Base-by-base conservation (phyloP, 2,113 vertebrate genomes). In the Dipodomys spectabilis region DNA sequence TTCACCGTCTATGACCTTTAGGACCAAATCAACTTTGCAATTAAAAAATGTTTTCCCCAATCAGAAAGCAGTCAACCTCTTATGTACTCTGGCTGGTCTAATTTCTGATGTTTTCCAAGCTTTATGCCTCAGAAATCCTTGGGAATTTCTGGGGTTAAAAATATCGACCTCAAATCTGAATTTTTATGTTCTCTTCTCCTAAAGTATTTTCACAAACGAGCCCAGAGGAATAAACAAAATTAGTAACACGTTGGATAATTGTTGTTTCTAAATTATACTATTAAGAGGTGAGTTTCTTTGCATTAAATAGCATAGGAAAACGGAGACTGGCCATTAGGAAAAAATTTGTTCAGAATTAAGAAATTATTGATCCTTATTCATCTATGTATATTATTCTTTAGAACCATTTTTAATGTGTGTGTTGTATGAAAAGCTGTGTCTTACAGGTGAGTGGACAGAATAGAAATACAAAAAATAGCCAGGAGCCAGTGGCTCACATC, bases 1-100 rank as follows among this genome's bases (percentile, higher is more conserved):
- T 87, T 69, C 81, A 22, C 32, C 82, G 35, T 71, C 71, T n/a
- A 57, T 80, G 86, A 90, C 71, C 81, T 94, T 74, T 60, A 90
- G 60, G 67, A 13, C 11, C 90, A 72, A 93, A 68, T 82, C 32
- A 77, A 92, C 25, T 45, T 27, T 85, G 44, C 73, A 92, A n/a
- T 95, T 84, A 89, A 92, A 87, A 94, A 82, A 67, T 79, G 68
- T 88, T 71, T 79, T 85, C 27, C 65, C 25, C 49, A 45, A 77
- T 67, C 78, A 86, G 81, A 80, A 79, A 92, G 85, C 81, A 49
- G 62, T 53, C 53, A 95, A 71, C 78, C 9, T 89, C 45, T 75
- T 95, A 5, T 4, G 8, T 83, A 30, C 25, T 68, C 44, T 12
- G 15, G 49, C 71, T 92, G 35, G 44, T 83, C 57, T 84, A 39